These are phyloP conservation scores for Asobara japonica DNA, from an alignment of 1,140 invertebrate species.

Conservation along the genomic window DNA sequence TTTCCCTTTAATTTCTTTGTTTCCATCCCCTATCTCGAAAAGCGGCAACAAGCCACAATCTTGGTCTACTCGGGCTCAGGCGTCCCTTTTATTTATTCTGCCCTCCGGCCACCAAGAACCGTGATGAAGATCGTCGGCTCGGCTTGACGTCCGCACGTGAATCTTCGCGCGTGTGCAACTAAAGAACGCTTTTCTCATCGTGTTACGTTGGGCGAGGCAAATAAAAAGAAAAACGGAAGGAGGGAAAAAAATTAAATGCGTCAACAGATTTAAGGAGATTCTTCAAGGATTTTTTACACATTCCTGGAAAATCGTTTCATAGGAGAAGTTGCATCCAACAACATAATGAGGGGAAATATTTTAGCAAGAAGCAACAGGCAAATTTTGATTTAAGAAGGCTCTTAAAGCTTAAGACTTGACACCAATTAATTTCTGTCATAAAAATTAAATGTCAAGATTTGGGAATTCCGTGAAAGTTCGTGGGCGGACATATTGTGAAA, in stretches of 20 bases:
- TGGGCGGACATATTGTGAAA: no score
- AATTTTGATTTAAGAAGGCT: no score
- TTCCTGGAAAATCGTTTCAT: no score
- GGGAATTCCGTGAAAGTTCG: no score
- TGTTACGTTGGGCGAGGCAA: conserved; percentile 4
- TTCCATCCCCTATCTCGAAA: background rate
- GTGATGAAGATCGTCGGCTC: conserved; percentile 22
- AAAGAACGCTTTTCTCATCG: conserved; percentile 6
- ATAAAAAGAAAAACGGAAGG: no score
- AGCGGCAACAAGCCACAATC: background rate
- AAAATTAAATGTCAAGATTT: no score
- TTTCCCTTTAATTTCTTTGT: conserved; percentile 16
- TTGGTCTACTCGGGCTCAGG: background rate
- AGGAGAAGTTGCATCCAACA: no score
- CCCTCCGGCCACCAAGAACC: conserved; percentile 11
- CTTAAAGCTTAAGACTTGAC: no score
- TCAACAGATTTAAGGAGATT: conserved; percentile 5
- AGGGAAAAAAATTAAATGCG: background rate
- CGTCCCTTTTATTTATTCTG: conserved; percentile 19
- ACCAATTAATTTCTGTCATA: no score
- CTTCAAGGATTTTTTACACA: background rate
- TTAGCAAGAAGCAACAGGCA: no score
- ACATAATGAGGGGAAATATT: no score
- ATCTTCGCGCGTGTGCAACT: conserved; percentile 18
- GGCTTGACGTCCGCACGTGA: conserved; percentile 18